These are phyloP conservation scores for Acanthiza pusilla DNA, from an alignment of 2,797 vertebrate genomes.

Conservation along the genomic window DNA sequence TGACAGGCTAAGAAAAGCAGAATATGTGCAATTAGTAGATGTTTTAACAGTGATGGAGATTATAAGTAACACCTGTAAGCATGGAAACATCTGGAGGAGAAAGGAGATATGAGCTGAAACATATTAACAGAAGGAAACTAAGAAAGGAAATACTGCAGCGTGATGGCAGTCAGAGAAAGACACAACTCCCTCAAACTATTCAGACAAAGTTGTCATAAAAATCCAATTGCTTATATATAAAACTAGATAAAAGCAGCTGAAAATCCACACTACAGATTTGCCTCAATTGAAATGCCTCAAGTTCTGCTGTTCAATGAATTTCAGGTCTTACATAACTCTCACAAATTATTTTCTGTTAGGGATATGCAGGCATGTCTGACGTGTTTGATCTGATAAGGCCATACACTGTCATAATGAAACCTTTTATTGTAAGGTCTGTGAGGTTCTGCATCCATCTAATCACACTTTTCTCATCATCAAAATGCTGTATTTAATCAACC, in stretches of 20 bases:
- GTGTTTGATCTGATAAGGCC: not conserved
- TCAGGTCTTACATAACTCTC: not conserved
- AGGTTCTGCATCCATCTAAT: not conserved
- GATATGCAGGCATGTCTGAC: not conserved
- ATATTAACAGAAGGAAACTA: not conserved
- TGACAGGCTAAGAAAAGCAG: not conserved
- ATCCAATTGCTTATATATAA: not conserved
- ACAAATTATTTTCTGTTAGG: not conserved
- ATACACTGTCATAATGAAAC: not conserved
- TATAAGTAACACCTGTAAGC: not conserved
- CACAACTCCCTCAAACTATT: not conserved
- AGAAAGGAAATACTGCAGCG: not conserved
- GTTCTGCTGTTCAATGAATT: not conserved
- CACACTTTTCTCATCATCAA: not conserved
- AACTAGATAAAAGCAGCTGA: not conserved
- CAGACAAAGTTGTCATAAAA: not conserved
- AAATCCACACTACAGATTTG: not conserved
- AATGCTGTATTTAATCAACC: not conserved
- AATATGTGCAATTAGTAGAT: not conserved
- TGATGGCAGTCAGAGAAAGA: not conserved
- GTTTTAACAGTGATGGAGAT: not conserved
- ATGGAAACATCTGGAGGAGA: not conserved
- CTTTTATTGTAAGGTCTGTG: not conserved
- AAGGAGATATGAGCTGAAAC: not conserved
- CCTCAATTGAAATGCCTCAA: not conserved